phyloP scores from a whole-genome alignment of 2,797 vertebrate genomes.

The Lepilemur septentrionalis region DNA sequence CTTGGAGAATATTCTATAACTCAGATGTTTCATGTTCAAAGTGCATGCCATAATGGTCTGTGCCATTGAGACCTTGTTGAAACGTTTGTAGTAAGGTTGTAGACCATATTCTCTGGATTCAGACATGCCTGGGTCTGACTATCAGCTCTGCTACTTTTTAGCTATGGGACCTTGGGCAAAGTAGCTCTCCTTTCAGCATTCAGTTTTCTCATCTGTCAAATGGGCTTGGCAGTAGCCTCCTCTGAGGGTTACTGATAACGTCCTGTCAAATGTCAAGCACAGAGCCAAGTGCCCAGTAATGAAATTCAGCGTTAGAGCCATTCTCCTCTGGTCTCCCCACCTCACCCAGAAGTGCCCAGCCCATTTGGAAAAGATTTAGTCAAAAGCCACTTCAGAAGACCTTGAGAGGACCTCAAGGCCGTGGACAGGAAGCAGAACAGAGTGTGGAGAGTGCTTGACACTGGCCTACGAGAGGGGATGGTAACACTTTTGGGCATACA shows the following conservation, averaged over 20 bases:
- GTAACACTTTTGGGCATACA: background rate
- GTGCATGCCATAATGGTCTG: accelerated
- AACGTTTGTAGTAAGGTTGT: background rate
- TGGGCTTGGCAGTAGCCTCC: background rate
- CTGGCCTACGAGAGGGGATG: background rate
- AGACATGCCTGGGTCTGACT: background rate
- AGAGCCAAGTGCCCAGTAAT: background rate
- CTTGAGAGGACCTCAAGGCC: background rate
- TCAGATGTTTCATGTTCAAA: background rate
- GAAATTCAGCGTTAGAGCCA: background rate
- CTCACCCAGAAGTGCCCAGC: background rate
- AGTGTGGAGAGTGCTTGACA: background rate
- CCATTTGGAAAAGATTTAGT: background rate
- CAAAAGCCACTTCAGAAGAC: background rate
- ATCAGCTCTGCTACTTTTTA: background rate
- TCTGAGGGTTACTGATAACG: background rate
- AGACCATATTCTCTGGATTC: background rate
- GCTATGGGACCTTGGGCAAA: background rate
- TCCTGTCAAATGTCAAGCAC: background rate
- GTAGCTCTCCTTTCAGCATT: background rate
- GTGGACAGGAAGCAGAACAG: background rate
- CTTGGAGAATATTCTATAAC: background rate
- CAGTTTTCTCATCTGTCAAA: background rate
- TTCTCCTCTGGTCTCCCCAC: background rate
- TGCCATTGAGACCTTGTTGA: background rate